Base-by-base conservation (phyloP, 2,797 vertebrate genomes). In the Schizopygopsis pylzovi region DNA sequence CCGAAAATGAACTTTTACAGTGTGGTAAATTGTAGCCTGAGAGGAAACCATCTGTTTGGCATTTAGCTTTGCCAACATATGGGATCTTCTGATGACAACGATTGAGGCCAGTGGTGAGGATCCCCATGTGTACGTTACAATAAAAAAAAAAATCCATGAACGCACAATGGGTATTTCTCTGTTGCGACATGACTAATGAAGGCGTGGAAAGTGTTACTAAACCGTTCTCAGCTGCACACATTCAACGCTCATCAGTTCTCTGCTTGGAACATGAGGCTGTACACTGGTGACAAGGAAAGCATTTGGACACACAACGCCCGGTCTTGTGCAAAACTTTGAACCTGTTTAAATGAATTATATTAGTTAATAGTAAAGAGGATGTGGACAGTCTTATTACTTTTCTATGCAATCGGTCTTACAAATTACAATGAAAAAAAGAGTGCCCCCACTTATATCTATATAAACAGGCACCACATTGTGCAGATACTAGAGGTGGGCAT, bases 31-130 rank as follows among this genome's bases (percentile, higher is more conserved):
- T 85, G 89, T 87, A 86, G 91, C 87, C 89, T 86, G 89, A 92
- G 93, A 93, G 90, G 88, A 92, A 93, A 94, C 92, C 93, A 96
- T 95, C 90, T 96, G 95, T 93, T 95, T 93, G 91, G 92, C 90
- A 88, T 95, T 94, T 84, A 86, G 88, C 83, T 90, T 86, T 89
- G 90, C 92, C 92, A 92, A 90, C 90, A 88, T 82, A 92, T 89
- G 90, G 90, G 88, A 92, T 92, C 90, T 90, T 92, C 90, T 92
- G 91, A 94, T 94, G 92, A 95, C 93, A 95, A 87, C 88, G 92
- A 93, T 88, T 89, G 88, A 93, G 91, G 71, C 80, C 86, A 86
- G 87, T 90, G 88, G 88, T 87, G 87, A 90, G 83, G 88, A 92
- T 90, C 88, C 91, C 89, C 88, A 82, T 11, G 84, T 90, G 89